Evolutionary conservation across 2,888 invertebrate species (phyloP).

Genomic region (Trachelus tabidus): DNA sequence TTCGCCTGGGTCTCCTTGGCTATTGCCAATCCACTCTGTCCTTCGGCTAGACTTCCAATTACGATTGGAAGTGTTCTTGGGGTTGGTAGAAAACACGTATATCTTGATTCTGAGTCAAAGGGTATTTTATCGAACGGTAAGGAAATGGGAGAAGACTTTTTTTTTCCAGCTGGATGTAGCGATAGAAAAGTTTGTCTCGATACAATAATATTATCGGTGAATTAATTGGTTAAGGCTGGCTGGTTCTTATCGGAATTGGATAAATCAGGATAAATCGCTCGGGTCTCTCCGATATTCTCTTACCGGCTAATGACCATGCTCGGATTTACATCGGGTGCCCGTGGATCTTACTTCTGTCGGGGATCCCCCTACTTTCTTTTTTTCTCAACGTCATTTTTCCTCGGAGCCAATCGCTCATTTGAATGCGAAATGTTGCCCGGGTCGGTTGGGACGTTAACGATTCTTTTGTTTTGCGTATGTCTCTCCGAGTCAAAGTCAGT

Average conservation of each 20-base stretch:
- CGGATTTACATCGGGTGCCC: not conserved
- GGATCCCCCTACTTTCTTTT: not conserved
- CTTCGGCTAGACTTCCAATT: conserved; percentile 33
- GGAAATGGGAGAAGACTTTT: not conserved
- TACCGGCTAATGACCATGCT: not conserved
- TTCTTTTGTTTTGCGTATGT: conserved; percentile 59
- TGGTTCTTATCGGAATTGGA: not conserved
- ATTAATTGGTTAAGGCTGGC: not conserved
- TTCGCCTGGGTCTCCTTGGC: conserved; percentile 31
- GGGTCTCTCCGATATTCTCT: not conserved
- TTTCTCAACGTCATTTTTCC: conserved; percentile 44
- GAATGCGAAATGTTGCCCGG: conserved; percentile 46
- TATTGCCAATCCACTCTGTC: conserved; percentile 29
- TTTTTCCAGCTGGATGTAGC: not conserved
- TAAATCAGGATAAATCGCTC: not conserved
- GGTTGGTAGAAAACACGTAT: not conserved
- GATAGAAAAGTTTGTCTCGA: not conserved
- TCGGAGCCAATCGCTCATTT: conserved; percentile 54
- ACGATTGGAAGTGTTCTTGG: conserved; percentile 22
- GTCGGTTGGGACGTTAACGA: conserved; percentile 51
- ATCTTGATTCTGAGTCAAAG: not conserved
- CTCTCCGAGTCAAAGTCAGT: conserved; percentile 40
- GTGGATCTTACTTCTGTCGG: not conserved
- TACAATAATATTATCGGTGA: not conserved
- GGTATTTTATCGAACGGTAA: not conserved